Evolutionary conservation across 2,888 invertebrate species (phyloP).

Genomic region (Melanargia galathea): DNA sequence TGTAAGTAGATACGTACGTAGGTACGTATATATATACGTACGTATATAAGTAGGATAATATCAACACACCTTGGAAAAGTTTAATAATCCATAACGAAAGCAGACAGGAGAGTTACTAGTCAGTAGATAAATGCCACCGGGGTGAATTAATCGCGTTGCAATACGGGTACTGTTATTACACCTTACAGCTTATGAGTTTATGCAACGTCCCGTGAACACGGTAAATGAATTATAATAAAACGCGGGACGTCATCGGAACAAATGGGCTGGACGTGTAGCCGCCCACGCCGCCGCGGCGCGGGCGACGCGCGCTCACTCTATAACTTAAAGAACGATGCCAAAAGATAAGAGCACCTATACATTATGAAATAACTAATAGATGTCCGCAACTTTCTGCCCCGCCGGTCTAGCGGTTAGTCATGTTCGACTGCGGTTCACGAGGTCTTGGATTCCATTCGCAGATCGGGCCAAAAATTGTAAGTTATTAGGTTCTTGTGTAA

Average conservation of each 20-base stretch:
- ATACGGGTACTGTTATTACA: slow-evolving; percentile 23
- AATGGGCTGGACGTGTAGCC: slow-evolving; percentile 72
- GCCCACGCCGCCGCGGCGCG: slow-evolving; percentile 61
- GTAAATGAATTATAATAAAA: slow-evolving; percentile 79
- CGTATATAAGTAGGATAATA: too few relatives aligned
- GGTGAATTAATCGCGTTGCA: slow-evolving; percentile 22
- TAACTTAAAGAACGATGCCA: slow-evolving; percentile 44
- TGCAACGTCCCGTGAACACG: slow-evolving; percentile 58
- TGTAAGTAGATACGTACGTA: too few relatives aligned
- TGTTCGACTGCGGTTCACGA: too few relatives aligned
- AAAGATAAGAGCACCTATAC: slow-evolving; percentile 41
- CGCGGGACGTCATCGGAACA: slow-evolving; percentile 68
- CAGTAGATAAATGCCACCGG: slow-evolving; percentile 31
- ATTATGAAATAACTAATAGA: slow-evolving; percentile 17
- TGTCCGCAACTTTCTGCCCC: neutral
- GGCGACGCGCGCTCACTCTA: slow-evolving; percentile 42
- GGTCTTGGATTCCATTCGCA: too few relatives aligned
- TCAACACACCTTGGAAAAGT: too few relatives aligned
- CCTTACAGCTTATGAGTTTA: slow-evolving; percentile 35
- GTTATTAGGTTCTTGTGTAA: too few relatives aligned
- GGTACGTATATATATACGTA: too few relatives aligned
- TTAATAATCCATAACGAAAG: neutral
- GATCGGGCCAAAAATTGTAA: too few relatives aligned
- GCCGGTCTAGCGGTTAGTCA: too few relatives aligned
- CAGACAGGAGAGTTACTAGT: neutral